Conservation (phyloP, 2,888 invertebrate species). For the Cheilosia variabilis region DNA sequence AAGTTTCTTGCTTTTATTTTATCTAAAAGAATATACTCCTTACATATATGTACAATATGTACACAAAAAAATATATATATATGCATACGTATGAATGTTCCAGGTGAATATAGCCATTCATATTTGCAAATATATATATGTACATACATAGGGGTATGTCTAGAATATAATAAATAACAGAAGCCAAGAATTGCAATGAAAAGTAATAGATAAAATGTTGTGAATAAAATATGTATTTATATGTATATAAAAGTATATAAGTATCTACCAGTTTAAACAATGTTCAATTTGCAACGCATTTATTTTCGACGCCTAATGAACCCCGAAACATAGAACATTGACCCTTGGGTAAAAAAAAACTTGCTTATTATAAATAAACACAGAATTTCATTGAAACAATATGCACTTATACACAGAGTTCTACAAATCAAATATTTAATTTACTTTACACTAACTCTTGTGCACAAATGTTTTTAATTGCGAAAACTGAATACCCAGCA, state of each 20-base stretch:
- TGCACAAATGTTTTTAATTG: background rate
- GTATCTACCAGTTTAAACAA: conserved; percentile 18
- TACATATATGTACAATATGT: background rate
- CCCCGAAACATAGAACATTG: conserved; percentile 71
- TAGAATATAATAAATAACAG: too few species aligned
- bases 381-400: background rate
- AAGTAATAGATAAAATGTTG: background rate
- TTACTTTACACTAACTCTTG: background rate
- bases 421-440: background rate
- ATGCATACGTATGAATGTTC: background rate
- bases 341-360: conserved; percentile 54
- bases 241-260: background rate
- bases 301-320: conserved; percentile 62
- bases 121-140: background rate
- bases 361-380: conserved; percentile 2
- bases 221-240: background rate
- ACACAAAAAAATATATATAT: background rate
- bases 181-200: background rate
- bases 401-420: background rate
- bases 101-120: background rate
- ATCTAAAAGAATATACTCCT: background rate
- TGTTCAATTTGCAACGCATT: conserved; percentile 50
- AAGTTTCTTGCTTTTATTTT: background rate
- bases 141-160: background rate
- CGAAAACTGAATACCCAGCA: conserved; percentile 40